phyloP scores from a whole-genome alignment of 1,140 invertebrate genomes.

The Bombus impatiens region DNA sequence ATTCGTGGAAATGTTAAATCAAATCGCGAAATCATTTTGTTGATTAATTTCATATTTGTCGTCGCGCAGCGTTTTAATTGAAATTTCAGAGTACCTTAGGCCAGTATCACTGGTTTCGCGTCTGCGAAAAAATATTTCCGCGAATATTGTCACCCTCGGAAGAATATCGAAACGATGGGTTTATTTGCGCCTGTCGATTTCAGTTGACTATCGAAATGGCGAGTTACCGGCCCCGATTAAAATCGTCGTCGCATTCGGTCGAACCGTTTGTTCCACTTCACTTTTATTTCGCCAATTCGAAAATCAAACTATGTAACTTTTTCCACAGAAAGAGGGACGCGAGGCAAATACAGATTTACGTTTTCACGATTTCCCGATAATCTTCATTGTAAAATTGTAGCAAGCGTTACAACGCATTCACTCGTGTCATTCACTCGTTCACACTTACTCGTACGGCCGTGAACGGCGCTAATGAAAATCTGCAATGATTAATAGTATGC shows the following conservation, averaged over 20 bases:
- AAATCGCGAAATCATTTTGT: background rate
- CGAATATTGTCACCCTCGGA: background rate
- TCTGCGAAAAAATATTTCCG: slow-evolving; percentile 1
- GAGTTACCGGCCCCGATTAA: background rate
- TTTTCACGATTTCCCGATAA: slow-evolving; percentile 4
- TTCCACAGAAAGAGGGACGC: background rate
- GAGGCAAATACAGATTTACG: background rate
- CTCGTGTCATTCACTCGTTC: background rate
- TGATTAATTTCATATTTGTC: slow-evolving; percentile 19
- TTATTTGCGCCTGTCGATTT: slow-evolving; percentile 8
- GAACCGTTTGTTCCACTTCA: background rate
- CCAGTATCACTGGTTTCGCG: background rate
- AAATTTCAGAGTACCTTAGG: background rate
- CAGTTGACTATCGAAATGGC: background rate
- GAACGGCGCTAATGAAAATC: slow-evolving; percentile 20
- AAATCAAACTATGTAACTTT: background rate
- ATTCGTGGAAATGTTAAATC: slow-evolving; percentile 34
- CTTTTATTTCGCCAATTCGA: background rate
- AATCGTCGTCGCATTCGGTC: background rate
- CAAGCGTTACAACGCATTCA: background rate
- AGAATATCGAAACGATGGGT: background rate
- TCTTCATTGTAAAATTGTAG: background rate
- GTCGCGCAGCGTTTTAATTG: background rate
- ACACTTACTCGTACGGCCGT: background rate
- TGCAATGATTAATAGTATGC: slow-evolving; percentile 4